Evolutionary conservation across 2,113 vertebrate species (phyloP), one percentile per base, ranked within the genome.

Genomic region (Dunckerocampus dactyliophorus): DNA sequence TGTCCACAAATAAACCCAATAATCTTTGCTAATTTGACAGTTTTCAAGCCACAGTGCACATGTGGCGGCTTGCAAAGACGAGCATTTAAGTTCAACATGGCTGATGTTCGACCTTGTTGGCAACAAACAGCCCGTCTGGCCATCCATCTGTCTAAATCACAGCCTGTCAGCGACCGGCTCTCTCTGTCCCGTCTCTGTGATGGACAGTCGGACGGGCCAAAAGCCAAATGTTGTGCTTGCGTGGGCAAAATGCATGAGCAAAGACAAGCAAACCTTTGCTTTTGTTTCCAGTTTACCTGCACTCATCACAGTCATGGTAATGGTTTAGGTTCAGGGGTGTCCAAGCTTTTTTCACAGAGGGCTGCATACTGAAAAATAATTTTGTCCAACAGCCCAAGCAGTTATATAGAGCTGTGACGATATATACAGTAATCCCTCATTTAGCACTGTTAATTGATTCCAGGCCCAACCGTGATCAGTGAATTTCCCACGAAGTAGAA

Each of bases 81-180:
- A 43, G 39, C 39, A 14, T 43, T 42, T 67, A 74, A 77, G 71
- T 69, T 75, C 24, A 64, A 69, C 71, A 48, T 59, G 39, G 71
- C 64, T 52, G 76, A 83, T 12, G 39, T 43, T 68, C 72, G 83
- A 86, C 86, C 85, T 84, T 82, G 72, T 79, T 65, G 7, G 70
- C 79, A 68, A 78, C 74, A 82, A 80, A 81, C 81, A 78, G 75
- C 80, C 77, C 70, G 78, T 81, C 77, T 63, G 71, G 50, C 71
- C 67, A 71, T 85, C 83, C 77, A 82, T 87, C 85, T 83, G 74
- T 79, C 80, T 75, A 75, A 85, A 87, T 86, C 82, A 84, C 81
- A 83, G 63, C 76, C 79, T 85, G 82, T 80, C 79, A 79, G 12
- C 39, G 39, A 43, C 39, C 39, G 39, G 39, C 39, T 43, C 39